Evolutionary conservation across 2,797 vertebrate genomes (phyloP), one percentile per base, ranked within the genome.

Genomic region (Euthynnus affinis): DNA sequence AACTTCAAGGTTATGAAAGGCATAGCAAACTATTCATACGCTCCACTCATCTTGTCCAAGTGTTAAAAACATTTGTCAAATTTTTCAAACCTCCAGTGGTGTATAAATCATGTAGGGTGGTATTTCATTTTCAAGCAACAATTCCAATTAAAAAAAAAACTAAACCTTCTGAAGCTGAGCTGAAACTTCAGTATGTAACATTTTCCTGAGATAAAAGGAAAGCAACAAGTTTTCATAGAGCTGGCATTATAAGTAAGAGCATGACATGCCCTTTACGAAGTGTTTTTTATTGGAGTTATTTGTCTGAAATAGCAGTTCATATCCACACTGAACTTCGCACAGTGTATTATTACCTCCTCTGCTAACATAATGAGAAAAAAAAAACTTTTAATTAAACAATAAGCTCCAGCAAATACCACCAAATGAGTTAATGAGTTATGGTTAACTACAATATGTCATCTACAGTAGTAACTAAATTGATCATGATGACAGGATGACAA

Each of bases 1-100:
- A 65, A 32, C 29, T 73, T 55, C 23, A 52, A 78, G 22, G 63
- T 40, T 55, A 57, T 44, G 17, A 42, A 64, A 71, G 51, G 22
- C 6, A 65, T 49, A 12, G 52, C 13, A 42, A 48, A 18, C 5
- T 9, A 8, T 25, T 6, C 20, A 23, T 69, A 10, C 9, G 42
- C 15, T 67, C 18, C 48, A n/a, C 52, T 12, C 5, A 20, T 10
- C 18, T 40, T 56, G 3, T 42, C 23, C 3, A 3, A 32, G 18
- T 4, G 15, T 25, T n/a, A 34, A 34, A 34, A n/a, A 13, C n/a
- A 37, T 9, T 37, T 6, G n/a, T 49, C 9, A 17, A 14, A 6
- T 9, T 34, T 9, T 60, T 48, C 44, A 48, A 48, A 5, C 44
- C 17, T 18, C 44, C 44, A 48, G 17, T 48, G 17, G 44, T 15